Evolutionary conservation across 1,140 invertebrate species (phyloP), one percentile per base, ranked within the genome.

Genomic region (Rhopalosiphum maidis): DNA sequence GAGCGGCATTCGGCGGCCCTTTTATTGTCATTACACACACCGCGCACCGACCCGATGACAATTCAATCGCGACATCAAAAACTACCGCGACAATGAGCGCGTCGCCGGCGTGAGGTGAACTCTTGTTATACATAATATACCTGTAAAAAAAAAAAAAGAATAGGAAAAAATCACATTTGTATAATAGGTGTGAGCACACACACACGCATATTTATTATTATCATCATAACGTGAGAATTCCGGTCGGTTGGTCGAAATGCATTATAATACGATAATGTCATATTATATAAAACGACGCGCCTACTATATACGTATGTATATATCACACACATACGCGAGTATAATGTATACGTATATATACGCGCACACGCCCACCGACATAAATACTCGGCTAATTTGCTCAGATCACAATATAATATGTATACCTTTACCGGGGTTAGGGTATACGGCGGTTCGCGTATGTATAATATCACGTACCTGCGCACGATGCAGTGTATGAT

Each of bases 31-130:
- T 51, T 51, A 35, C n/a, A n/a, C 15, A 46, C 22, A 30, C 48
- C 48, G 51, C 15, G 30, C 41, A 46, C 83, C 41, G 22, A 85
- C 83, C 48, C 88, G 88, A 89, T 89, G 48, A 89, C 88, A 89
- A 89, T 90, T 90, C 89, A 90, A 90, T 60, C 89, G 86, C 18
- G 51, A 89, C 48, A 89, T 55, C 35, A 89, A 89, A 89, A 89
- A 89, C 21, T 11, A 48, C 86, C 86, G 86, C 86, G 86, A 89
- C 48, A 89, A 89, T 89, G 85, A 87, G 18, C 21, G 18, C 21
- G n/a, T 82, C 77, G 21, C 8, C 35, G 77, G 35, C 35, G 77
- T 85, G 23, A 85, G 83, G 83, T 41, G 83, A 85, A 41, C 30
- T 85, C 37, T 85, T 30, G 37, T 85, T 83, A 83, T 30, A 60